Evolutionary conservation across 2,888 invertebrate genomes (phyloP).

Genomic region (Drosophila siamana): DNA sequence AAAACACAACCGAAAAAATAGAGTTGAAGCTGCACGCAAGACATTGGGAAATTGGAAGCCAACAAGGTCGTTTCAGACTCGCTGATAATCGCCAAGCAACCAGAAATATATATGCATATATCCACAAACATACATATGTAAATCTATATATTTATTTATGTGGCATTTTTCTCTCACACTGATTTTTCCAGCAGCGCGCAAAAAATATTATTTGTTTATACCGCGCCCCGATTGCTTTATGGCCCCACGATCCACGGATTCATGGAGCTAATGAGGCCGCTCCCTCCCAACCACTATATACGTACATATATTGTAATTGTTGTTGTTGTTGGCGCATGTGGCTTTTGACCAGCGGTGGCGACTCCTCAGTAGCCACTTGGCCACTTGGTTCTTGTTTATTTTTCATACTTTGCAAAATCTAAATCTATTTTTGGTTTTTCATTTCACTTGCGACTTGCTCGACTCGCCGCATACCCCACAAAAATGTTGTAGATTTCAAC

Average conservation of each 20-base stretch:
- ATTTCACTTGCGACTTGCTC: constrained; percentile 5
- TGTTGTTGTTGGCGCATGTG: constrained; percentile 12
- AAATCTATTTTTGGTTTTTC: constrained; percentile 25
- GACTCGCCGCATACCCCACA: constrained; percentile 16
- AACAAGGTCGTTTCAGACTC: constrained; percentile 47
- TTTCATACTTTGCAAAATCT: constrained; percentile 67
- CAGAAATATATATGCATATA: constrained; percentile 12
- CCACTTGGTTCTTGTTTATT: constrained; percentile 55
- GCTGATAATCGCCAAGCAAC: constrained; percentile 10
- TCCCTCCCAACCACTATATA: constrained; percentile 16
- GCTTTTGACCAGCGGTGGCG: constrained; percentile 21
- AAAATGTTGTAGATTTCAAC: too few relatives aligned
- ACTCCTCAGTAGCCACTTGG: constrained; percentile 49
- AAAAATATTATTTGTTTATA: constrained; percentile 68
- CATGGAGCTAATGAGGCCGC: constrained; percentile 55
- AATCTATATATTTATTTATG: neutral
- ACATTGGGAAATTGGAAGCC: constrained; percentile 32
- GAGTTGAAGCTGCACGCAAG: constrained; percentile 55
- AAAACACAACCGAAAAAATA: constrained; percentile 13
- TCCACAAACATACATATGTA: neutral
- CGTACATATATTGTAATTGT: neutral
- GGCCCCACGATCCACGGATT: constrained; percentile 39
- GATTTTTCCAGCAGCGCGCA: constrained; percentile 60
- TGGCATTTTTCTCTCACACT: constrained; percentile 58
- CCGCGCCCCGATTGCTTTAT: constrained; percentile 76